phyloP scores from a whole-genome alignment of 2,113 vertebrate species.

The Hyperoodon ampullatus region DNA sequence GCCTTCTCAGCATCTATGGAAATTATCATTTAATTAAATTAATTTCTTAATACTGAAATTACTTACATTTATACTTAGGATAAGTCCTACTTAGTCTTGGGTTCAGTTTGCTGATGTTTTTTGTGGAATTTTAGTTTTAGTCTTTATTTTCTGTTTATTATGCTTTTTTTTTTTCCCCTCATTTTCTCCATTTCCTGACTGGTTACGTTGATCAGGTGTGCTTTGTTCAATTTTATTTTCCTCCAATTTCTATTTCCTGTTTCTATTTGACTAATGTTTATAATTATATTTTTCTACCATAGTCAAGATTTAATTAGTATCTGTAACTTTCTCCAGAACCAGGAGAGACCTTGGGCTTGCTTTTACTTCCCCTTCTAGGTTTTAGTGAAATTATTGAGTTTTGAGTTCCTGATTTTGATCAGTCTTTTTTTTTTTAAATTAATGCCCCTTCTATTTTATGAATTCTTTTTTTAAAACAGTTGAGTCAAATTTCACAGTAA shows the following conservation, averaged over 20 bases:
- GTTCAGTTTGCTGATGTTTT: constrained; percentile 6
- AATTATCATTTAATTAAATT: background rate
- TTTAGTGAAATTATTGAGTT: constrained; percentile 29
- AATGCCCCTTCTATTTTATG: background rate
- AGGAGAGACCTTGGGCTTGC: background rate
- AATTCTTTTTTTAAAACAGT: background rate
- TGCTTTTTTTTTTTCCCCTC: background rate
- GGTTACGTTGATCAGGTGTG: background rate
- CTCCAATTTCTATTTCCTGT: constrained; percentile 30
- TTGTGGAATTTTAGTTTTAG: constrained; percentile 11
- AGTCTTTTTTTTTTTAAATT: background rate
- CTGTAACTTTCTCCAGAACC: constrained; percentile 17
- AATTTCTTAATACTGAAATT: background rate
- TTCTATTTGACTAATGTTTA: constrained; percentile 55
- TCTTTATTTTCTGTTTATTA: constrained; percentile 38
- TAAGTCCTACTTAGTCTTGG: background rate
- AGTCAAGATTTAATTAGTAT: constrained; percentile 30
- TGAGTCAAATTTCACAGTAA: background rate
- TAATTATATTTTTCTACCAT: constrained; percentile 27
- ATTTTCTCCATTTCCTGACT: background rate
- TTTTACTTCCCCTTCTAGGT: background rate
- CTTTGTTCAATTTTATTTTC: constrained; percentile 55
- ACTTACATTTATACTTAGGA: background rate
- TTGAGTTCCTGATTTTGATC: constrained; percentile 10
- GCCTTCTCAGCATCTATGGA: background rate